Evolutionary conservation across 2,797 vertebrate genomes (phyloP).

Genomic region (Aplochiton taeniatus): DNA sequence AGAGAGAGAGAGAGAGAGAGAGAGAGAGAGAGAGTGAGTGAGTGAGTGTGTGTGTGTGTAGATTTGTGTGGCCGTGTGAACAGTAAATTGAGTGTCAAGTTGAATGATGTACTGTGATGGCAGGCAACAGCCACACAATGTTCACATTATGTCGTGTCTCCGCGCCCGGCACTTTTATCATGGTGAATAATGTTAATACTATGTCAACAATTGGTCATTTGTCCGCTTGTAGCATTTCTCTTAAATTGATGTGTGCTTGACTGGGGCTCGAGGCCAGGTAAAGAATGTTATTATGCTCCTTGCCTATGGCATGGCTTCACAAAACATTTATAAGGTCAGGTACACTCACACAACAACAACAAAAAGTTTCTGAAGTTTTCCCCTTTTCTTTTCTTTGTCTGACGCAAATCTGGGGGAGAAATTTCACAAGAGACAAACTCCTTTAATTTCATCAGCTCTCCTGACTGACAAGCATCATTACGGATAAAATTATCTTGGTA

Average conservation of each 20-base stretch:
- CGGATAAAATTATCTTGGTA: conserved; percentile 79
- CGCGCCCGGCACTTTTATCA: conserved; percentile 27
- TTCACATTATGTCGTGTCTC: conserved; percentile 27
- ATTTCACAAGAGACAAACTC: conserved; percentile 52
- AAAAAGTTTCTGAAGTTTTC: conserved; percentile 51
- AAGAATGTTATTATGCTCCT: conserved; percentile 8
- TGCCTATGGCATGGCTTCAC: background rate
- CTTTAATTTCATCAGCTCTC: conserved; percentile 75
- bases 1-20: background rate
- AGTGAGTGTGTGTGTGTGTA: background rate
- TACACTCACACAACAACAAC: background rate
- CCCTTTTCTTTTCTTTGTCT: conserved; percentile 33
- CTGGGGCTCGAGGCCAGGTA: conserved; percentile 17
- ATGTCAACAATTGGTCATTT: conserved; percentile 38
- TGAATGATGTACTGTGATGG: conserved; percentile 47
- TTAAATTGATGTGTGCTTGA: conserved; percentile 19
- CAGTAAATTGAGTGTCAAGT: conserved; percentile 56
- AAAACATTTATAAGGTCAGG: conserved; percentile 42
- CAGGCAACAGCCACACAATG: conserved; percentile 27
- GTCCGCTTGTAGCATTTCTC: conserved; percentile 28
- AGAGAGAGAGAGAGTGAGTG: background rate
- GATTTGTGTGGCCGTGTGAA: conserved; percentile 28
- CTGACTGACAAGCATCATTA: conserved; percentile 81
- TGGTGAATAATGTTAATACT: conserved; percentile 40
- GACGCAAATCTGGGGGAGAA: conserved; percentile 10